Evolutionary conservation across 2,888 invertebrate genomes (phyloP).

Genomic region (Schrankia costaestrigalis): DNA sequence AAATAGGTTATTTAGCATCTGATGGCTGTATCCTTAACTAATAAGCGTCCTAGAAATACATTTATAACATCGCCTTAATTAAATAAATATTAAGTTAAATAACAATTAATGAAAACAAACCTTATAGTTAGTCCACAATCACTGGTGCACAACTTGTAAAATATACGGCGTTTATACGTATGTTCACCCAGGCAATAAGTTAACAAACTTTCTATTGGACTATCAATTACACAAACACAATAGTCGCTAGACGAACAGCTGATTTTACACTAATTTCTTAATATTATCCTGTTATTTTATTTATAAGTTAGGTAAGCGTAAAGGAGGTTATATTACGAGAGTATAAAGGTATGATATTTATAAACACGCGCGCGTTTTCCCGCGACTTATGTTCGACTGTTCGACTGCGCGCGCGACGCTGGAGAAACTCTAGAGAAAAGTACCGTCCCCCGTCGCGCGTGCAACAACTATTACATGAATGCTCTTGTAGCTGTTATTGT

Average conservation of each 20-base stretch:
- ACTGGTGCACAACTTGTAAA: conserved; percentile 43
- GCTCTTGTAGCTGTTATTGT: conserved; percentile 49
- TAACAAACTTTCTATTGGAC: conserved; percentile 50
- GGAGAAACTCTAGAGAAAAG: conserved; percentile 77
- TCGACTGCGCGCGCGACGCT: conserved; percentile 54
- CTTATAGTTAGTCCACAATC: conserved; percentile 62
- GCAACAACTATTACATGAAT: conserved; percentile 68
- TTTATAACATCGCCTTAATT: too few species aligned
- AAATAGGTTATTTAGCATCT: too few species aligned
- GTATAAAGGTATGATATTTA: conserved; percentile 7
- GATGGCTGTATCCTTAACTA: too few species aligned
- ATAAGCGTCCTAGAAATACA: too few species aligned
- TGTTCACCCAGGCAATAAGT: conserved; percentile 43
- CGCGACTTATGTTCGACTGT: conserved; percentile 53
- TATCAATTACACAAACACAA: conserved; percentile 50
- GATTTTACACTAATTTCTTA: conserved; percentile 40
- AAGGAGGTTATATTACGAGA: conserved; percentile 11
- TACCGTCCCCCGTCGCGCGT: conserved; percentile 52
- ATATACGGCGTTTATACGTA: conserved; percentile 40
- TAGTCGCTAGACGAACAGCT: conserved; percentile 31
- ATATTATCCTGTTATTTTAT: conserved; percentile 30
- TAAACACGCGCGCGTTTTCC: conserved; percentile 53
- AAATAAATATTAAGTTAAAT: conserved; percentile 3
- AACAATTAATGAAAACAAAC: conserved; percentile 38
- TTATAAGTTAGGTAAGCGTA: conserved; percentile 29